Conservation (phyloP, 2,888 invertebrate genomes). For the Drosophila dives region DNA sequence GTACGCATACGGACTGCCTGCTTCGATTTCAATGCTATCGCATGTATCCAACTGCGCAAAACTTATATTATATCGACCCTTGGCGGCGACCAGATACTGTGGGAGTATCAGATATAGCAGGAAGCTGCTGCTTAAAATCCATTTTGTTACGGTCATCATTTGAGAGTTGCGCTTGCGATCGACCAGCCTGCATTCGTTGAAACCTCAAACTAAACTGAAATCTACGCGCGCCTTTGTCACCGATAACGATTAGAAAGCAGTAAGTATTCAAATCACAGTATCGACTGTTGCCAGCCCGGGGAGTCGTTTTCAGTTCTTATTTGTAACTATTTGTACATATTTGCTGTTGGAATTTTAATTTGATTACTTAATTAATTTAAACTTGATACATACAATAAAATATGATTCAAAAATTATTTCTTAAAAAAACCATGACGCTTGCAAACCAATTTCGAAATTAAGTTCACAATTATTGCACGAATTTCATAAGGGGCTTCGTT, state of each 20-base stretch:
- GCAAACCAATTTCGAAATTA: too few species aligned
- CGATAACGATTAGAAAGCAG: neutral
- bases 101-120: slow-evolving; percentile 35
- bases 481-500: too few species aligned
- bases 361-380: too few species aligned
- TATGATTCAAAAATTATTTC: neutral
- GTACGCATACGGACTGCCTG: slow-evolving; percentile 86
- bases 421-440: neutral
- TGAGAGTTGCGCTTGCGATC: neutral
- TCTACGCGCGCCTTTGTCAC: slow-evolving; percentile 6
- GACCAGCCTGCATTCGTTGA: neutral
- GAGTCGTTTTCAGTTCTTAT: neutral
- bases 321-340: neutral
- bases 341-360: neutral
- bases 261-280: neutral
- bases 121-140: slow-evolving; percentile 57
- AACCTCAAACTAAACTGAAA: slow-evolving; percentile 32
- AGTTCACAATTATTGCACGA: too few species aligned
- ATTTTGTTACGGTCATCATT: slow-evolving; percentile 14
- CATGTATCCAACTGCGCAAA: slow-evolving; percentile 84
- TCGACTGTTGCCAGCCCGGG: neutral
- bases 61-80: slow-evolving; percentile 79
- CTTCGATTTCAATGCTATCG: slow-evolving; percentile 86
- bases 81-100: slow-evolving; percentile 31
- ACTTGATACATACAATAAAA: neutral